phyloP scores from a whole-genome alignment of 2,888 invertebrate genomes.

The Dicyrtoma fusca region DNA sequence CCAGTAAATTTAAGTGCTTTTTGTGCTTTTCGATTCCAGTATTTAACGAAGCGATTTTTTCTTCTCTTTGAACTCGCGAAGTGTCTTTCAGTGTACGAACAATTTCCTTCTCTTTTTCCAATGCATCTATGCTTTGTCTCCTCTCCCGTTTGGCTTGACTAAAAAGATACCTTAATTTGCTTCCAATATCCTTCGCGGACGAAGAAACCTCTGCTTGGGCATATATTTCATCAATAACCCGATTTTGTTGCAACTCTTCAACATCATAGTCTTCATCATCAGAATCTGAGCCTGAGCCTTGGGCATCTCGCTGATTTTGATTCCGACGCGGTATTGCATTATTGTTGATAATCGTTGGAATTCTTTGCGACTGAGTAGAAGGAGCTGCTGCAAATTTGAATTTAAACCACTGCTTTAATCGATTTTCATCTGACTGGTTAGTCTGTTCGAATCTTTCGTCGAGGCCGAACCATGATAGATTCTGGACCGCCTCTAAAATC shows the following conservation, averaged over 20 bases:
- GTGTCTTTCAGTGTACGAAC: neutral
- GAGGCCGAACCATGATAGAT: conserved; percentile 40
- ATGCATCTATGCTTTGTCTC: neutral
- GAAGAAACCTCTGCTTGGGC: neutral
- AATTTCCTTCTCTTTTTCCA: neutral
- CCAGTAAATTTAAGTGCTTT: conserved; percentile 10
- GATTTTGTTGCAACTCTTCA: conserved; percentile 47
- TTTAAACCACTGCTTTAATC: conserved; percentile 35
- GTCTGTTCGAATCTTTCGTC: conserved; percentile 24
- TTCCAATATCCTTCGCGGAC: conserved; percentile 4
- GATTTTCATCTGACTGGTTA: conserved; percentile 19
- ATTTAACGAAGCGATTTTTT: neutral
- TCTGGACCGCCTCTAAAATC: conserved; percentile 34
- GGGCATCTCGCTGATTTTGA: neutral
- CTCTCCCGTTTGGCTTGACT: neutral
- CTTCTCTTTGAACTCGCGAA: neutral
- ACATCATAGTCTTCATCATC: conserved; percentile 54
- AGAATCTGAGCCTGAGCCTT: conserved; percentile 18
- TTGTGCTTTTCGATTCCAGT: neutral
- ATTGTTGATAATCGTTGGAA: too few relatives aligned
- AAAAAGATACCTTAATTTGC: conserved; percentile 10
- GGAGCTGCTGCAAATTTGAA: conserved; percentile 1
- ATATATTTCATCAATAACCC: conserved; percentile 47
- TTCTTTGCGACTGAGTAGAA: neutral
- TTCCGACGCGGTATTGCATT: too few relatives aligned